These are phyloP conservation scores for Sebastes vulpes DNA, from an alignment of 2,797 vertebrate genomes.

Conservation along the genomic window DNA sequence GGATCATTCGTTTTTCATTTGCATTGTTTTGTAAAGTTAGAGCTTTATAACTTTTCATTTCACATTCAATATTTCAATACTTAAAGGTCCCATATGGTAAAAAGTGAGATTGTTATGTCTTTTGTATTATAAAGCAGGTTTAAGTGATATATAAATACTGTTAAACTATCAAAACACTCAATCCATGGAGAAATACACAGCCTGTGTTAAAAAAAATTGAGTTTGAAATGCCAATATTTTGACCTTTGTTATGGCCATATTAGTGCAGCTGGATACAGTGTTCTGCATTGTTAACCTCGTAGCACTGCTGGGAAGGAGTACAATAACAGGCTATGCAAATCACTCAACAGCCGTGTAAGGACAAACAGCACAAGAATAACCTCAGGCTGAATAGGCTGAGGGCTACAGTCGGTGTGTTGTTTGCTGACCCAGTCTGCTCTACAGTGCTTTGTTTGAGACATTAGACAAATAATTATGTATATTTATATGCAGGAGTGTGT, in stretches of 20 bases:
- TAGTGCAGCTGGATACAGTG: not conserved
- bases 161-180: too few relatives aligned
- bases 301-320: not conserved
- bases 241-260: not conserved
- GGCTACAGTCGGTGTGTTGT: not conserved
- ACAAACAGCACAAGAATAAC: not conserved
- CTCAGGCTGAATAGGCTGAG: not conserved
- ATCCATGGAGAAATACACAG: too few relatives aligned
- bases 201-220: too few relatives aligned
- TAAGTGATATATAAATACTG: too few relatives aligned
- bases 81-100: too few relatives aligned
- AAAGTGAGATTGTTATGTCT: too few relatives aligned
- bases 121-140: too few relatives aligned
- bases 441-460: not conserved
- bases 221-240: too few relatives aligned
- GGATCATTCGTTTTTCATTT: too few relatives aligned
- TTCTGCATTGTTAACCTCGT: not conserved
- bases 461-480: not conserved
- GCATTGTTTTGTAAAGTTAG: too few relatives aligned
- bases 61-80: too few relatives aligned
- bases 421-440: not conserved
- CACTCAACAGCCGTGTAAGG: not conserved
- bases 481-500: not conserved
- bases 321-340: slow-evolving; percentile 3
- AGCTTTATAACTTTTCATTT: too few relatives aligned